Base-by-base conservation (phyloP, 2,888 invertebrate genomes). In the Cyrtodaria siliqua region DNA sequence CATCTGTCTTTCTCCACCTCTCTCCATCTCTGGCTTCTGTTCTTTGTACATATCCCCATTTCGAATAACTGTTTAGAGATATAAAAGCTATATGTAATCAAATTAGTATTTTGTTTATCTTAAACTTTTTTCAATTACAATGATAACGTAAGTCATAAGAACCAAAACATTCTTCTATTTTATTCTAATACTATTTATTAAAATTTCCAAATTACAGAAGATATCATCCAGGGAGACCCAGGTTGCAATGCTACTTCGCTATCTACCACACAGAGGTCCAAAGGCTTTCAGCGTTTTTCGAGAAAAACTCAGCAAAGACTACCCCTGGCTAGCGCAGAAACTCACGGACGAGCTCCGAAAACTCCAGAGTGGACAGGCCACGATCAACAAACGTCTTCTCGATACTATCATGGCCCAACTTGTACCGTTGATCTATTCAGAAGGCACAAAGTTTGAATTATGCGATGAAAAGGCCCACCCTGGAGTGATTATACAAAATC, bases 271-370 rank as follows among this genome's bases (percentile, higher is more conserved):
- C 24, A 64, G 87, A 18, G 87, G 89, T 14, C 84, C 87, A 6
- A 80, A 81, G 27, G 87, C 87, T 0, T 89, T 89, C 77, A 60
- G 71, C 18, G 79, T 85, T 4, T 87, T 89, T 69, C 70, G 84
- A 59, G 82, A 83, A 33, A 84, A 87, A 33, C 82, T 89, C 29
- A 70, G 68, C 18, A 78, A 78, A 38, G 87, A 88, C 62, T 87
- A 88, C 71, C 81, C 84, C 1, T 89, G 89, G 89, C 81, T 89
- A 1, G 79, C 84, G 8, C 77, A 87, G 24, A 80, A 71, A 61
- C 72, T 86, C 20, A 67, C 62, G n/a, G 79, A 76, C 16, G 86
- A 86, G 60, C 64, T 80, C 0, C 69, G 61, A 42, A 78, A 77
- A 47, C 64, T 75, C 26, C 78, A 77, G 52, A 81, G 78, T 49